phyloP scores from a whole-genome alignment of 2,888 invertebrate species.

The Lydus trimaculatus region DNA sequence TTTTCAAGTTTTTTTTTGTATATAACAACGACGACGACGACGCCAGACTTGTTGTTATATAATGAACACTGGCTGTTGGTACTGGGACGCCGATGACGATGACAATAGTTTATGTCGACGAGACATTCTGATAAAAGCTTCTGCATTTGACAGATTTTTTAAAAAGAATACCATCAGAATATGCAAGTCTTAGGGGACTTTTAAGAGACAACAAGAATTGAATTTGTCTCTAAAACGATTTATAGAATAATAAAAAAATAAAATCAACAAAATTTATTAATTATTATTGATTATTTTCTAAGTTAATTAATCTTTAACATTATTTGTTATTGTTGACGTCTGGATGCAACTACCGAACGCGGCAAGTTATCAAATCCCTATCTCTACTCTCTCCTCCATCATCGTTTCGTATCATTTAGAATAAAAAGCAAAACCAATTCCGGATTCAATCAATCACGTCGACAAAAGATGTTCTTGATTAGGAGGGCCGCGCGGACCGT shows the following conservation, averaged over 20 bases:
- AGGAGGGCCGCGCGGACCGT: slow-evolving; percentile 50
- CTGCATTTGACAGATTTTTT: slow-evolving; percentile 60
- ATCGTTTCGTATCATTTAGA: slow-evolving; percentile 10
- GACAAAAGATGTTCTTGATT: slow-evolving; percentile 58
- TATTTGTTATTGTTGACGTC: neutral
- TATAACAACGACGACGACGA: slow-evolving; percentile 47
- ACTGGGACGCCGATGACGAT: slow-evolving; percentile 45
- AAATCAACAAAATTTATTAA: slow-evolving; percentile 2
- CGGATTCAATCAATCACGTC: slow-evolving; percentile 58
- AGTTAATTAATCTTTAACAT: neutral
- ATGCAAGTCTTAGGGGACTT: slow-evolving; percentile 15
- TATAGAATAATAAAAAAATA: neutral
- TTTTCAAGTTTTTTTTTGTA: slow-evolving; percentile 51
- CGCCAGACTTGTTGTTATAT: slow-evolving; percentile 45
- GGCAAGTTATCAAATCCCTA: neutral
- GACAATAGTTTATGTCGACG: slow-evolving; percentile 53
- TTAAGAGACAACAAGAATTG: neutral
- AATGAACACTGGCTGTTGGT: slow-evolving; percentile 52
- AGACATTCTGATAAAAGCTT: slow-evolving; percentile 55
- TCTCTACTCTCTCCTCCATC: neutral
- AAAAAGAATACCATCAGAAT: slow-evolving; percentile 48
- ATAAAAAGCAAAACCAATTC: slow-evolving; percentile 56
- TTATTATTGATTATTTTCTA: neutral
- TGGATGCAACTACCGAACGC: neutral
- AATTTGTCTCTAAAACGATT: neutral